Evolutionary conservation across 2,888 invertebrate genomes (phyloP), one percentile per base, ranked within the genome.

Genomic region (Apeira syringaria): DNA sequence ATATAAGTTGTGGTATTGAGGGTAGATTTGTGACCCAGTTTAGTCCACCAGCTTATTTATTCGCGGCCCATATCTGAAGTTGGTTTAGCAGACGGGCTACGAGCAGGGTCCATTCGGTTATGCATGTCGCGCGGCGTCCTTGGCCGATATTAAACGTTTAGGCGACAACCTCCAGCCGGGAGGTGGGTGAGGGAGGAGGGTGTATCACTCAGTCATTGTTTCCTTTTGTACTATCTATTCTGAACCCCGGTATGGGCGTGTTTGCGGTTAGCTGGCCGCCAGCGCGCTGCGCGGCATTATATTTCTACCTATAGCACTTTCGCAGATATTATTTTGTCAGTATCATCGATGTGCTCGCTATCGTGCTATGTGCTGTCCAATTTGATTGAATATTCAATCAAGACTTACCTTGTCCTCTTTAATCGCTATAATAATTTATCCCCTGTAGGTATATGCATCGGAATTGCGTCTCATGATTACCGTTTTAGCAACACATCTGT

Each of bases 141-240:
- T 84, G 84, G 74, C 85, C 85, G 77, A 80, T 71, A 80, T 84
- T 74, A 77, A 80, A 77, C 75, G 76, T 80, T 79, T 75, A 79
- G 76, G 64, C 64, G 70, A 71, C 69, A 64, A 64, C 60, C 55
- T 59, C 45, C 43, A 43, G 43, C 53, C 49, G 57, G 59, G 63
- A 59, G 68, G 32, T 32, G 66, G 59, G 59, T 56, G 55, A 45
- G 53, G 59, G 66, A 35, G 46, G 50, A 46, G 67, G 74, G 73
- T 64, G 72, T 68, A 67, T 75, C 74, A 67, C 65, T 68, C 64
- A 52, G 61, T 60, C 68, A 75, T 81, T 82, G 80, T 82, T 80
- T 64, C 70, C 72, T 76, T 78, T 72, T 67, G 62, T 64, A 59
- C 59, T 68, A 60, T 64, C 64, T 64, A 59, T 64, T 60, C 51